Percentiles rank a stretch among this genome's conserved stretches.
Conservation (phyloP, 1,140 invertebrate species). For the Solenopsis fugax region DNA sequence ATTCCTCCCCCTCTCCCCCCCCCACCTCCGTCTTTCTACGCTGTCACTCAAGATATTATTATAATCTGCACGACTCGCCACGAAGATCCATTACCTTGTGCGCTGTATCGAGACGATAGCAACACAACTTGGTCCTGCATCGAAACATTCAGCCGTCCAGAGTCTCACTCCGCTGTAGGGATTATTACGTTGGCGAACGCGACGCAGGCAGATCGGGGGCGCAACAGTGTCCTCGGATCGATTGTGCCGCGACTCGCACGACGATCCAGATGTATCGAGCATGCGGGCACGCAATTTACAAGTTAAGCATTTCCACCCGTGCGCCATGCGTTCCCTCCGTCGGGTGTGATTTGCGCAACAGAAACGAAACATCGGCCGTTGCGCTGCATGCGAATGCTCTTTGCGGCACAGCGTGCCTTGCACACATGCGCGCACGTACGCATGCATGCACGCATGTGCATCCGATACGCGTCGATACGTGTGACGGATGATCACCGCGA, state of each 20-base stretch:
- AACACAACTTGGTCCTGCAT: slow-evolving; percentile 31
- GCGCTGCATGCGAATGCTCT: slow-evolving; percentile 58
- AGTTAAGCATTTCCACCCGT: slow-evolving; percentile 69
- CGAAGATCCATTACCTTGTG: slow-evolving; percentile 46
- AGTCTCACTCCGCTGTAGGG: slow-evolving; percentile 42
- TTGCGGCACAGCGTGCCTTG: slow-evolving; percentile 18
- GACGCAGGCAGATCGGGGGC: slow-evolving; percentile 3
- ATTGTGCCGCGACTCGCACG: slow-evolving; percentile 43
- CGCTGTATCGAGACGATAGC: slow-evolving; percentile 55
- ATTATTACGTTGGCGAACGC: slow-evolving; percentile 59
- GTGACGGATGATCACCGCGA: slow-evolving; percentile 72
- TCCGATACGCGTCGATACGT: slow-evolving; percentile 65
- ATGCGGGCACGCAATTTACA: slow-evolving; percentile 74
- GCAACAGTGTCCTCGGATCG: slow-evolving; percentile 20
- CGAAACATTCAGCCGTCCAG: slow-evolving; percentile 11
- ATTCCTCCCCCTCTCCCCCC: too few relatives aligned
- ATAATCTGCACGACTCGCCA: slow-evolving; percentile 41
- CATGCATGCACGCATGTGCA: not conserved
- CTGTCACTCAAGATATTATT: slow-evolving; percentile 56
- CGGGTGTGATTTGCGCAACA: slow-evolving; percentile 77
- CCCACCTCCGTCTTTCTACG: not conserved
- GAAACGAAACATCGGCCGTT: slow-evolving; percentile 75
- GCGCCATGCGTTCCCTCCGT: slow-evolving; percentile 33
- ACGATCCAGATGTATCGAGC: slow-evolving; percentile 68
- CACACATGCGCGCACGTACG: not conserved